Conservation (phyloP, 2,797 vertebrate genomes). For the Gymnoscopelus microlampas region DNA sequence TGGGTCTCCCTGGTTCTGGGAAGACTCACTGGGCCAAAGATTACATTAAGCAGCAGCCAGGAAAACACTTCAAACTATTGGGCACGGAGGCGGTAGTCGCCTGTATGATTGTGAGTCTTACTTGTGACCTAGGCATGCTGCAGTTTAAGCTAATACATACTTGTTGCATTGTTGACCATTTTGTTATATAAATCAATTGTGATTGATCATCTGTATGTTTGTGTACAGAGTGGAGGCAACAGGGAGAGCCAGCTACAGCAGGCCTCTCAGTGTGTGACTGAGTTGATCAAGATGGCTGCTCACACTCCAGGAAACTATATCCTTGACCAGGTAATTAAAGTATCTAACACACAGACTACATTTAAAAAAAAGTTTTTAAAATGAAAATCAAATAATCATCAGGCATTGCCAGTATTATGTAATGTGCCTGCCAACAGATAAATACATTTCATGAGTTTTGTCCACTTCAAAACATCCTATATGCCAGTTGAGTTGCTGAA, state of each 20-base stretch:
- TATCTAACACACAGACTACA: too few species aligned
- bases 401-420: too few species aligned
- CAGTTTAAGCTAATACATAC: neutral
- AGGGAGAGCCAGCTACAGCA: conserved; percentile 82
- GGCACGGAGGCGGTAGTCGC: conserved; percentile 84
- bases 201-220: conserved; percentile 20
- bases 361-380: too few species aligned
- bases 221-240: conserved; percentile 69
- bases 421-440: too few species aligned
- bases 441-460: too few species aligned
- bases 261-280: conserved; percentile 89
- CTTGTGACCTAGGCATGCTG: neutral
- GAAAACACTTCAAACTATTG: conserved; percentile 85
- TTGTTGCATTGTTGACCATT: neutral
- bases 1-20: conserved; percentile 90
- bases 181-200: conserved; percentile 6
- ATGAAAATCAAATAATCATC: too few species aligned
- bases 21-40: conserved; percentile 89
- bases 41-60: conserved; percentile 82
- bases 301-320: conserved; percentile 88
- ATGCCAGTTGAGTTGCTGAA: too few species aligned
- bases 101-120: conserved; percentile 85
- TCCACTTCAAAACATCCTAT: too few species aligned
- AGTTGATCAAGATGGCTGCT: conserved; percentile 87
- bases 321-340: conserved; percentile 87